phyloP scores from a whole-genome alignment of 30 jellyfish, hydroid and myxozoan species.

The Pseudorhiza aurosa region DNA sequence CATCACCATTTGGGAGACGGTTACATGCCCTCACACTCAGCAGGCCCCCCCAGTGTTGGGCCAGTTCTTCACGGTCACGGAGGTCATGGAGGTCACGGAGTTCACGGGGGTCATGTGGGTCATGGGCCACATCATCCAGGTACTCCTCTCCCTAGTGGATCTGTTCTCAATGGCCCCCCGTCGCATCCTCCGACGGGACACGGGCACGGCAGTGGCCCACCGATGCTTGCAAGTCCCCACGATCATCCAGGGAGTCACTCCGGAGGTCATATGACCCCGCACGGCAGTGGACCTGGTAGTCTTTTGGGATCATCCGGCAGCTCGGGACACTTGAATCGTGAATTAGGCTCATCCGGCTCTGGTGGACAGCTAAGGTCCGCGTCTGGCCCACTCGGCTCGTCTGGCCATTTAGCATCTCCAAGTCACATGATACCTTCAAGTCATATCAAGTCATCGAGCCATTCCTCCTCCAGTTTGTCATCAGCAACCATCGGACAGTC shows the following conservation, averaged over 20 bases:
- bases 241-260: slow-evolving; percentile 28
- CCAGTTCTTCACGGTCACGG: slow-evolving; percentile 31
- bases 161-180: slow-evolving; percentile 41
- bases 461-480: slow-evolving; percentile 28
- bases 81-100: slow-evolving; percentile 39
- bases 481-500: slow-evolving; percentile 40
- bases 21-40: slow-evolving; percentile 38
- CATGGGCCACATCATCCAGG: slow-evolving; percentile 50
- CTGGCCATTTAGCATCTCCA: slow-evolving; percentile 55
- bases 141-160: slow-evolving; percentile 14
- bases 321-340: slow-evolving; percentile 46
- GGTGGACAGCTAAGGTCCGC: slow-evolving; percentile 24
- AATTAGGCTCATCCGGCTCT: slow-evolving; percentile 20
- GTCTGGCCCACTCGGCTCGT: slow-evolving; percentile 45
- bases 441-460: slow-evolving; percentile 24
- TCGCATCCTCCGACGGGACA: slow-evolving; percentile 36
- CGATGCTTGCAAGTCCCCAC: slow-evolving; percentile 38
- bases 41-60: slow-evolving; percentile 58
- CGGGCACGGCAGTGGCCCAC: slow-evolving; percentile 48
- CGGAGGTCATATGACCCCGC: neutral
- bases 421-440: slow-evolving; percentile 40
- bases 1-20: slow-evolving; percentile 27
- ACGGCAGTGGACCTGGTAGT: slow-evolving; percentile 15
- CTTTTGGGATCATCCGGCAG: slow-evolving; percentile 29
- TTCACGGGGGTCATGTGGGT: slow-evolving; percentile 34